Percentiles rank a stretch among this genome's conserved stretches.
These are phyloP conservation scores for Triplophysa dalaica DNA, from an alignment of 2,113 vertebrate species.

Conservation along the genomic window DNA sequence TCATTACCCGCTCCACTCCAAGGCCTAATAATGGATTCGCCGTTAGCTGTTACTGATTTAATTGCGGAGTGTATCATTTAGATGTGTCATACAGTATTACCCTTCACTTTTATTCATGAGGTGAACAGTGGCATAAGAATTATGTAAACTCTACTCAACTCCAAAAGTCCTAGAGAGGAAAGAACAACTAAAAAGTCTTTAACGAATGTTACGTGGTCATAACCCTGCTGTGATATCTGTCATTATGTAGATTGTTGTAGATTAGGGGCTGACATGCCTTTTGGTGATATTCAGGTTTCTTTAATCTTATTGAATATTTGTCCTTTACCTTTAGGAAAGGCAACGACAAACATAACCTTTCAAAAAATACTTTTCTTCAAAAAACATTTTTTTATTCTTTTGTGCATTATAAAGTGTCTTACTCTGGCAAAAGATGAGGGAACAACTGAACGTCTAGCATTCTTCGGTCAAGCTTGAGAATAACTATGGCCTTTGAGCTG, in stretches of 20 bases:
- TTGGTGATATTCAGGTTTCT: background rate
- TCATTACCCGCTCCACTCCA: slow-evolving; percentile 10
- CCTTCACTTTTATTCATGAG: slow-evolving; percentile 19
- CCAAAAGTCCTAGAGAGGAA: background rate
- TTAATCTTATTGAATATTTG: background rate
- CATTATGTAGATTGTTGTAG: background rate
- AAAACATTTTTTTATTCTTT: background rate
- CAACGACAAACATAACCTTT: background rate
- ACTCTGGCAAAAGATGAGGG: background rate
- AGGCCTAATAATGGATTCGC: slow-evolving; percentile 21
- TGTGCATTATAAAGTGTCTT: background rate
- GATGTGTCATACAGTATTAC: slow-evolving; percentile 9
- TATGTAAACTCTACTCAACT: slow-evolving; percentile 15
- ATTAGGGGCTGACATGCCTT: background rate
- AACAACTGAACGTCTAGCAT: background rate
- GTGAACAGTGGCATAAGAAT: background rate
- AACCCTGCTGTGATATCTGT: background rate
- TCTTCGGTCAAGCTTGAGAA: background rate
- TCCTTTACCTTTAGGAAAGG: background rate
- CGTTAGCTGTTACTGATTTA: slow-evolving; percentile 18
- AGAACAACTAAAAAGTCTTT: background rate
- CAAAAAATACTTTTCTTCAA: background rate
- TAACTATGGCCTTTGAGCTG: slow-evolving; percentile 1
- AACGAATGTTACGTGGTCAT: background rate
- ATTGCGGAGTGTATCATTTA: slow-evolving; percentile 27